Conservation (phyloP, 2,113 vertebrate species). For the Tragelaphus strepsiceros region DNA sequence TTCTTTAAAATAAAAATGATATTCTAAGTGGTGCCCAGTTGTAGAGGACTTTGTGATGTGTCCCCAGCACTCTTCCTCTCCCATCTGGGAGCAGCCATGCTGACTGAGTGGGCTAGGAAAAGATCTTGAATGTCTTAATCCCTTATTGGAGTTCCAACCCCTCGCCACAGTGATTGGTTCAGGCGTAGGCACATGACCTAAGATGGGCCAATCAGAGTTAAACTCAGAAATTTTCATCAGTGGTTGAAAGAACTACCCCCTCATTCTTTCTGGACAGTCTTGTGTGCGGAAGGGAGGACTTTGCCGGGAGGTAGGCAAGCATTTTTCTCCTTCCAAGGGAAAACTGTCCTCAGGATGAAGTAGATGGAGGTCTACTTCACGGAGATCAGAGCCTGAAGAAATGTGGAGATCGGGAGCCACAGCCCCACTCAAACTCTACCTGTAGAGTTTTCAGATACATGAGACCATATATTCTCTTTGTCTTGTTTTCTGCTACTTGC, state of each 20-base stretch:
- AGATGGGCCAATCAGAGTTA: background rate
- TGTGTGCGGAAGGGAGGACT: background rate
- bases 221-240: background rate
- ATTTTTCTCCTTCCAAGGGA: background rate
- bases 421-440: background rate
- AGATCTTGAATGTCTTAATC: background rate
- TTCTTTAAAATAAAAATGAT: background rate
- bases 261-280: background rate
- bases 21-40: background rate
- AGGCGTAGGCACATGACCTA: background rate
- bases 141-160: background rate
- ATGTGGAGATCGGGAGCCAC: background rate
- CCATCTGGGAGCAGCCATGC: background rate
- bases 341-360: background rate
- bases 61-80: background rate
- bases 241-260: background rate
- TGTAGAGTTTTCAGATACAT: background rate
- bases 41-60: background rate
- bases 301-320: background rate
- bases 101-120: background rate
- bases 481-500: background rate
- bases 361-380: too few relatives aligned
- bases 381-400: background rate
- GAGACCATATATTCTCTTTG: background rate
- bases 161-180: background rate